Evolutionary conservation across 2,888 invertebrate species (phyloP).

Genomic region (Mantis religiosa): DNA sequence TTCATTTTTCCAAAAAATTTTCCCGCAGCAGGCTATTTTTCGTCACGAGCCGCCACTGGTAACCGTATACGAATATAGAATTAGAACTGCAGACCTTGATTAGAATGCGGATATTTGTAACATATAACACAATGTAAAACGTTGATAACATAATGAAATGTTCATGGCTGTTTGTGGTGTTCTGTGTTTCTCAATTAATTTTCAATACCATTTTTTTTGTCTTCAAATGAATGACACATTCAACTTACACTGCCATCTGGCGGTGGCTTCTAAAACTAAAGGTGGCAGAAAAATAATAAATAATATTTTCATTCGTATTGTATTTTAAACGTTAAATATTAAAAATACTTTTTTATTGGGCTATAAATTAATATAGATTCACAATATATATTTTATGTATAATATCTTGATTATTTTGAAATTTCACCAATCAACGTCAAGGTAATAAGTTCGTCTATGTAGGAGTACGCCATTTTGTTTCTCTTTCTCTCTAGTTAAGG

Average conservation of each 20-base stretch:
- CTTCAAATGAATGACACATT: too few species aligned
- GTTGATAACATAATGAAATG: too few species aligned
- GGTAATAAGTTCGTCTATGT: background rate
- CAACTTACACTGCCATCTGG: background rate
- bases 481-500: conserved; percentile 21
- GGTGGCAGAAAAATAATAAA: background rate
- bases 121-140: too few species aligned
- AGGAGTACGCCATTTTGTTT: conserved; percentile 21
- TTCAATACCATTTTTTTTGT: too few species aligned
- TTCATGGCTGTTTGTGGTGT: too few species aligned
- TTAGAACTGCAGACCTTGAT: too few species aligned
- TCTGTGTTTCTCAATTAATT: too few species aligned
- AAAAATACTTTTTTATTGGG: background rate
- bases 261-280: background rate
- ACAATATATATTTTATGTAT: background rate
- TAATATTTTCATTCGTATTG: background rate
- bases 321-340: background rate
- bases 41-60: too few species aligned
- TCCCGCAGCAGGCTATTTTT: too few species aligned
- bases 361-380: background rate
- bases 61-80: too few species aligned
- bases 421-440: background rate
- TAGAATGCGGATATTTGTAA: too few species aligned
- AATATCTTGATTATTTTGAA: background rate
- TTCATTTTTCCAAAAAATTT: too few species aligned